These are phyloP conservation scores for Falco columbarius DNA, from an alignment of 2,797 vertebrate species.

Conservation along the genomic window DNA sequence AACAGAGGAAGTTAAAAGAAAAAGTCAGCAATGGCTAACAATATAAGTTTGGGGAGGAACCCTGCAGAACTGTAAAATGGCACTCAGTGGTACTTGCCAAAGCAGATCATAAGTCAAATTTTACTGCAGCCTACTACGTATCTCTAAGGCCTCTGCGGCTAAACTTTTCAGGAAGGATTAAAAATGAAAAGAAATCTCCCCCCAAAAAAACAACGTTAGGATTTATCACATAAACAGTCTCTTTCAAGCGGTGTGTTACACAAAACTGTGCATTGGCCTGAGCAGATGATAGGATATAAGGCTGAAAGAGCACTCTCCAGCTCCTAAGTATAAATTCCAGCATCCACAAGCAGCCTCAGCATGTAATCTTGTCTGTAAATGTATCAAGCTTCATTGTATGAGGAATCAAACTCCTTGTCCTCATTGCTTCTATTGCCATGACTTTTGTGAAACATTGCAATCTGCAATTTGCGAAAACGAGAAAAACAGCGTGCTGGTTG, in stretches of 20 bases:
- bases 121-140: neutral
- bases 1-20: neutral
- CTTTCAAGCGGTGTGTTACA: neutral
- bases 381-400: neutral
- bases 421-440: neutral
- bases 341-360: neutral
- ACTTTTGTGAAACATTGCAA: neutral
- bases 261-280: neutral
- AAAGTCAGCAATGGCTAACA: neutral
- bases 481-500: neutral
- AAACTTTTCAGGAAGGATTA: neutral
- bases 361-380: neutral
- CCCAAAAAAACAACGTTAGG: neutral
- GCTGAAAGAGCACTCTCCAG: neutral
- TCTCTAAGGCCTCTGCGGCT: neutral
- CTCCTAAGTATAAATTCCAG: neutral
- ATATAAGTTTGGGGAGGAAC: neutral
- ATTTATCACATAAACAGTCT: neutral
- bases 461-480: neutral
- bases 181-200: neutral
- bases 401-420: constrained; percentile 1
- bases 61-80: neutral
- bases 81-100: neutral
- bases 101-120: neutral
- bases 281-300: neutral